Conservation (phyloP, 1,140 invertebrate species). For the Harlomillsia oculata region DNA sequence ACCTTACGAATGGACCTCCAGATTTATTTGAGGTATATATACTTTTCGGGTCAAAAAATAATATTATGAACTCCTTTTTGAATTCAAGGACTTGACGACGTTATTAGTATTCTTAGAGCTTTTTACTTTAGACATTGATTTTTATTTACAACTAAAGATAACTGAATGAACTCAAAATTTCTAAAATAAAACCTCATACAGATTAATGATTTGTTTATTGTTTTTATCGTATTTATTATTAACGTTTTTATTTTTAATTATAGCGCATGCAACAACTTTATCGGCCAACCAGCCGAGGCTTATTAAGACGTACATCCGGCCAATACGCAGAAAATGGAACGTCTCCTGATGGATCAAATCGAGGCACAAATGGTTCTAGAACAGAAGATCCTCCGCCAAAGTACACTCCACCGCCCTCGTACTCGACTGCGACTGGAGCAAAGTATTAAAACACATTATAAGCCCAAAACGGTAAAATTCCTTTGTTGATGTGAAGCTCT, state of each 20-base stretch:
- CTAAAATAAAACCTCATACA: too few species aligned
- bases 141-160: too few species aligned
- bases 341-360: conserved; percentile 13
- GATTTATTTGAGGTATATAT: conserved; percentile 73
- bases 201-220: too few species aligned
- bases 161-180: too few species aligned
- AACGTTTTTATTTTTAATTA: not conserved
- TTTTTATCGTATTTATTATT: too few species aligned
- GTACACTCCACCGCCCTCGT: conserved; percentile 83
- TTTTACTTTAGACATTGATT: not conserved
- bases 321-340: conserved; percentile 36
- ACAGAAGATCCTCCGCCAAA: conserved; percentile 75
- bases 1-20: conserved; percentile 65
- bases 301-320: conserved; percentile 34
- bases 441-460: conserved; percentile 37
- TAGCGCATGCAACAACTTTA: conserved; percentile 38
- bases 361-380: not conserved
- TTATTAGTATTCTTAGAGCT: too few species aligned
- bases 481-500: not conserved
- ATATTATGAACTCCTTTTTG: too few species aligned
- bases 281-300: conserved; percentile 31
- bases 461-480: not conserved
- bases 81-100: too few species aligned
- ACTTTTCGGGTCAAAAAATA: too few species aligned
- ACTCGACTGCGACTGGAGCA: conserved; percentile 78